phyloP scores from a whole-genome alignment of 92 coral and sea anemone species.

The Paramuricea clavata region DNA sequence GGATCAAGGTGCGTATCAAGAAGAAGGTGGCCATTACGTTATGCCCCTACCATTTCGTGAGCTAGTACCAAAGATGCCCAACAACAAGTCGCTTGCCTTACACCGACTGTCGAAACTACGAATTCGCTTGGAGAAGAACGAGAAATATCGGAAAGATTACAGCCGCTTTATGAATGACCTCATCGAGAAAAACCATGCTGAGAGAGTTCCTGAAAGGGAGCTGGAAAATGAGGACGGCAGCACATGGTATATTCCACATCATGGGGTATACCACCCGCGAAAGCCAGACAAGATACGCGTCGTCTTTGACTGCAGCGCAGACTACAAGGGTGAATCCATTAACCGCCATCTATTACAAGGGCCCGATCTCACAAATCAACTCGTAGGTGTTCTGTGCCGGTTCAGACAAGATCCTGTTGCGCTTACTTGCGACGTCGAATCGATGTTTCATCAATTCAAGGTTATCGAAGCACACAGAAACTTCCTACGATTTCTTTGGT shows the following conservation, averaged over 20 bases:
- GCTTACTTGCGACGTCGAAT: constrained; percentile 54
- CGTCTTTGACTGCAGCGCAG: constrained; percentile 58
- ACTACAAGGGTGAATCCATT: constrained; percentile 18
- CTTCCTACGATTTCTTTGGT: constrained; percentile 50
- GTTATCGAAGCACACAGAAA: constrained; percentile 36
- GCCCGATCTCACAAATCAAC: constrained; percentile 58
- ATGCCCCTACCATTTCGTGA: constrained; percentile 60
- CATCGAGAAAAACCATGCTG: constrained; percentile 52
- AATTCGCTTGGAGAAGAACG: constrained; percentile 24
- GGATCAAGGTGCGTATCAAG: constrained; percentile 41
- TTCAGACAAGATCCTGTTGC: constrained; percentile 58
- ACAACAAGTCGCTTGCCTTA: constrained; percentile 60
- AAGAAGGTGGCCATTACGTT: constrained; percentile 59
- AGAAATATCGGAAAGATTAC: constrained; percentile 47
- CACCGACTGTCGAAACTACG: constrained; percentile 47
- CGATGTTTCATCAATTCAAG: constrained; percentile 58
- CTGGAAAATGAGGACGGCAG: constrained; percentile 8
- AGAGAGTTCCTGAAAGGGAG: constrained; percentile 33
- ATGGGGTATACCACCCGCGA: constrained; percentile 54
- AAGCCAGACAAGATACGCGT: constrained; percentile 53
- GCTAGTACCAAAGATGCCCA: constrained; percentile 33
- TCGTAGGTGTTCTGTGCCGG: constrained; percentile 57
- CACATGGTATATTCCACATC: constrained; percentile 63
- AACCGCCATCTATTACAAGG: constrained; percentile 55
- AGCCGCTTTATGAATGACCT: constrained; percentile 56